Evolutionary conservation across 2,113 vertebrate species (phyloP).

Genomic region (Tetrao urogallus): DNA sequence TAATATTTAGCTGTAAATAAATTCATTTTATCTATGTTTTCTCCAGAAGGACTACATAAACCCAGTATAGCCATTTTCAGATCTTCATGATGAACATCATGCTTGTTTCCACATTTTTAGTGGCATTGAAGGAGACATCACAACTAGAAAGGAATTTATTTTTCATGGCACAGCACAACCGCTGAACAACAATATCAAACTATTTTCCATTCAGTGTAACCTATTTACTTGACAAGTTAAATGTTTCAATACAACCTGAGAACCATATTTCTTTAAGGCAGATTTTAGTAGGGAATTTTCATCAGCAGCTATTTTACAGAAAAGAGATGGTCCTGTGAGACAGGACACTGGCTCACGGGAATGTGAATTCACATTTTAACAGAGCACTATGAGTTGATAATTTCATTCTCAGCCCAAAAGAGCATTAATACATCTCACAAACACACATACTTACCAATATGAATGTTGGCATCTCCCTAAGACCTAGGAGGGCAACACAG

Average conservation of each 20-base stretch:
- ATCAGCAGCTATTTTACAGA: neutral
- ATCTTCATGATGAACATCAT: neutral
- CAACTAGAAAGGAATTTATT: conserved; percentile 39
- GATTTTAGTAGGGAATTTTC: conserved; percentile 7
- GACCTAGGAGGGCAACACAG: neutral
- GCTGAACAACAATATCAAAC: neutral
- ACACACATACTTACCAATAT: neutral
- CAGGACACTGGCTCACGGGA: neutral
- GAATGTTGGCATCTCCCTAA: neutral
- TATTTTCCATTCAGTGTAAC: conserved; percentile 37
- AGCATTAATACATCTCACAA: neutral
- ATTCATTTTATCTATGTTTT: neutral
- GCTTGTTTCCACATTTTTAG: neutral
- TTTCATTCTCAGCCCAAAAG: neutral
- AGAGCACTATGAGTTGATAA: neutral
- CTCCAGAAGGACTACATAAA: neutral
- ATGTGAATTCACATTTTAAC: neutral
- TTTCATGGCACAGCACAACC: conserved; percentile 18
- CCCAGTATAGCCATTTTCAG: neutral
- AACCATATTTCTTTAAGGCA: conserved; percentile 21
- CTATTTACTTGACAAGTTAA: conserved; percentile 55
- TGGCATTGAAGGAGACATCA: neutral
- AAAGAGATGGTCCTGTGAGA: neutral
- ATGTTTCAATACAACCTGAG: conserved; percentile 30
- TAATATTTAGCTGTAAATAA: neutral